Evolutionary conservation across 1,140 invertebrate genomes (phyloP), one percentile per base, ranked within the genome.

Genomic region (Drosophila bocqueti): DNA sequence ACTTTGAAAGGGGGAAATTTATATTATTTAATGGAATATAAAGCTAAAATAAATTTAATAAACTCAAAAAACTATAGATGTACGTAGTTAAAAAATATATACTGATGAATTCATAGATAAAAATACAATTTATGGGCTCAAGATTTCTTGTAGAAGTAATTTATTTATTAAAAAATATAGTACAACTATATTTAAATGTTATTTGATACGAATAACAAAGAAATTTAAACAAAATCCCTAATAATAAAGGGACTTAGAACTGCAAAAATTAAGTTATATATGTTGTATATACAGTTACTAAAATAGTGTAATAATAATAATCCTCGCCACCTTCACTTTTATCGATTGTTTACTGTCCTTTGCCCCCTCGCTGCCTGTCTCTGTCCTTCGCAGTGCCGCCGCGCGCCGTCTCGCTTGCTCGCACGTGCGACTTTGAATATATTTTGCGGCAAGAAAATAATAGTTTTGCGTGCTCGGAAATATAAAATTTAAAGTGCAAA

Each of bases 391-490:
- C 18, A 10, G 4, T 16, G 21, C 52, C 29, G 36, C 26, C 42
- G 54, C 59, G 50, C 67, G 24, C 65, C 73, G 18, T 74, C 71
- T 61, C 71, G 43, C 46, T 73, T 40, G 38, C 68, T 50, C 71
- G 55, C 71, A 74, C 68, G 71, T 74, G 76, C 76, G 81, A 52
- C 61, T 71, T 76, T 83, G 57, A 43, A 76, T 62, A 71, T 58
- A 60, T 66, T 49, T 68, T 61, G 58, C 21, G 45, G 63, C 38
- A 74, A 67, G 38, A 58, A 54, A 77, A 52, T 68, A 65, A 76
- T 74, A 59, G 64, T 66, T 73, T 46, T 54, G 67, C 67, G 67
- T 71, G 67, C 45, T 43, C 63, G 34, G 40, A 42, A 50, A 60
- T 61, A 52, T 52, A 68, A 52, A 47, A 26, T 52, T 16, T 36